These are phyloP conservation scores for Linyphia triangularis DNA, from an alignment of 2,888 invertebrate genomes.

Conservation along the genomic window DNA sequence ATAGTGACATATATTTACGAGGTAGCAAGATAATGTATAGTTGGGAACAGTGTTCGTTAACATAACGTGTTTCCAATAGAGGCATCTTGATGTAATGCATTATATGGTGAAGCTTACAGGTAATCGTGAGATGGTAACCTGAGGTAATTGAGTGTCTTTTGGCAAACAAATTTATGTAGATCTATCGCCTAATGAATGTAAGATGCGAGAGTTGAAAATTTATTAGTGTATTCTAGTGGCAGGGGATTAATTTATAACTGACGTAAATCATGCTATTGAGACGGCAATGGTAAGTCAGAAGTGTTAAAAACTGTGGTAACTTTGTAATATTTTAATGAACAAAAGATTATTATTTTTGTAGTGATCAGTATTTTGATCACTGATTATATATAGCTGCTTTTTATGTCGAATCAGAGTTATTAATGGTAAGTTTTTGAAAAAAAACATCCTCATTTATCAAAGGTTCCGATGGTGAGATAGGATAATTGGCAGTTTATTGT, in stretches of 20 bases:
- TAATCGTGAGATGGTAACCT: not conserved
- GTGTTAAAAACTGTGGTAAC: not conserved
- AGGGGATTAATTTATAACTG: slow-evolving; percentile 4
- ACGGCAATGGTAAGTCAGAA: not conserved
- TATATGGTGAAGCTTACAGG: slow-evolving; percentile 14
- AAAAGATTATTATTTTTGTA: not conserved
- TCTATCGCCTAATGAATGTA: slow-evolving; percentile 39
- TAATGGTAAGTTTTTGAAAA: too few species aligned
- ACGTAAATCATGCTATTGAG: not conserved
- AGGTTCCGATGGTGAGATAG: too few species aligned
- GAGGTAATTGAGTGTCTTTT: slow-evolving; percentile 12
- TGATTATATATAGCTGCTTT: too few species aligned
- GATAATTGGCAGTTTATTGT: too few species aligned
- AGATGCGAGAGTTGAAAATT: slow-evolving; percentile 35
- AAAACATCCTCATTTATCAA: too few species aligned
- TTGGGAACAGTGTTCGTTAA: not conserved
- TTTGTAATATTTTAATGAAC: not conserved
- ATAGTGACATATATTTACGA: slow-evolving; percentile 35
- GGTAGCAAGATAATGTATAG: not conserved
- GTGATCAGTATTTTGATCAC: slow-evolving; percentile 1
- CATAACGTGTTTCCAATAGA: slow-evolving; percentile 27
- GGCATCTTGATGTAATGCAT: slow-evolving; percentile 24
- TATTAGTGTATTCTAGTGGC: slow-evolving; percentile 31
- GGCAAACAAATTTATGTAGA: slow-evolving; percentile 29
- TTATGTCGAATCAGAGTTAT: too few species aligned